Percentiles rank a stretch among this genome's conserved stretches.
Conservation (phyloP, 2,888 invertebrate species). For the Monochamus alternatus region DNA sequence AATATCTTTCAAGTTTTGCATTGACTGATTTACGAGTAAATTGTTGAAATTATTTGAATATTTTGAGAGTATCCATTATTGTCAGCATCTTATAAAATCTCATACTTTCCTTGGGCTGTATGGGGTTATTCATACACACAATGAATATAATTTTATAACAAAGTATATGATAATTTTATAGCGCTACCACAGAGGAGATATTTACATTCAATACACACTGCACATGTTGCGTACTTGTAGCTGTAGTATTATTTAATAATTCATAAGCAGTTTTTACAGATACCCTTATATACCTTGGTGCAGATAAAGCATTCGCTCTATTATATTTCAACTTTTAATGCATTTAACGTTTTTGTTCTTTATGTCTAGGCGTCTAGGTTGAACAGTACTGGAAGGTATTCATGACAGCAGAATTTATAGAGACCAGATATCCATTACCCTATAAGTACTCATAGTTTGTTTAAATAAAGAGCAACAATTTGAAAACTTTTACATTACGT, state of each 20-base stretch:
- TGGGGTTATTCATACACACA: conserved; percentile 21
- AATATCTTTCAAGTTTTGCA: too few species aligned
- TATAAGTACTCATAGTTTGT: too few species aligned
- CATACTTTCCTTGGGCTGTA: conserved; percentile 3
- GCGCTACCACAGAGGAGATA: conserved; percentile 29
- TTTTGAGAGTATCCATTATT: too few species aligned
- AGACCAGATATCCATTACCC: too few species aligned
- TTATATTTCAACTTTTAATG: conserved; percentile 28
- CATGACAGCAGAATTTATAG: neutral
- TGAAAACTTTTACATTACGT: too few species aligned
- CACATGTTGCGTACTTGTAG: conserved; percentile 34
- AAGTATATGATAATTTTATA: conserved; percentile 31
- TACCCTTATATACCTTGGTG: conserved; percentile 18
- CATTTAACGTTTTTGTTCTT: conserved; percentile 7
- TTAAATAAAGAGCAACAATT: too few species aligned
- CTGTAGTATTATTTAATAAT: conserved; percentile 34
- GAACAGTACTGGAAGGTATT: neutral
- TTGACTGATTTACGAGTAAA: too few species aligned
- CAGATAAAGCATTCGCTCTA: conserved; percentile 15
- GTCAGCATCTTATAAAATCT: too few species aligned
- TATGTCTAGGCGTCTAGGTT: neutral
- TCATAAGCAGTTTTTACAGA: conserved; percentile 28
- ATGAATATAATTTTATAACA: conserved; percentile 28
- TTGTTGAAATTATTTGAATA: too few species aligned
- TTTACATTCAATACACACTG: conserved; percentile 35